Percentiles rank a stretch among this genome's conserved stretches.
Evolutionary conservation across 2,797 vertebrate species (phyloP).

Genomic region (Remorina albescens): DNA sequence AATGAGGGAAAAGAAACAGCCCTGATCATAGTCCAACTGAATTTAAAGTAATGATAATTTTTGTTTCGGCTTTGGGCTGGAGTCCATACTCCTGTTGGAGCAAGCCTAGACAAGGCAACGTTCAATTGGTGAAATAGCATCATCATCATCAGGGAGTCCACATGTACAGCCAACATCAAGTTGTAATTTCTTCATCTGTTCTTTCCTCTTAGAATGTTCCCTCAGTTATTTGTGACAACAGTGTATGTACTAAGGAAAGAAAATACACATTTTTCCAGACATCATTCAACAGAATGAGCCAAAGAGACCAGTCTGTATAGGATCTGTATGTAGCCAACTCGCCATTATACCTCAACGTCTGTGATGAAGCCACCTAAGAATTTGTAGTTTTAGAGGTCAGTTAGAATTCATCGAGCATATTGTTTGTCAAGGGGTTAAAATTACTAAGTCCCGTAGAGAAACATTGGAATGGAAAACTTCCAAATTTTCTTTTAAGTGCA

Average conservation of each 20-base stretch:
- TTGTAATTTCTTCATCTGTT: not conserved
- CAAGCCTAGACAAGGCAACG: no score
- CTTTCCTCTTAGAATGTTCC: no score
- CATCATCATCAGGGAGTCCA: no score
- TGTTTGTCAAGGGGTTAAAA: conserved; percentile 1
- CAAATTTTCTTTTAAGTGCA: not conserved
- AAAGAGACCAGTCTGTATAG: no score
- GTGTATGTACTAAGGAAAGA: no score
- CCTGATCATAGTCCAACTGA: not conserved
- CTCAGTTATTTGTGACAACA: no score
- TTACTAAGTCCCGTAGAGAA: not conserved
- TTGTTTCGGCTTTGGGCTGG: not conserved
- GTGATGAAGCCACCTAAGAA: not conserved
- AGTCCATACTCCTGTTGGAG: no score
- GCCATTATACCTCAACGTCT: not conserved
- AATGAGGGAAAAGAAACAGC: not conserved
- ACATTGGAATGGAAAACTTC: not conserved
- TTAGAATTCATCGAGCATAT: not conserved
- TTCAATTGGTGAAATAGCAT: no score
- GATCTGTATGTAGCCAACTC: not conserved
- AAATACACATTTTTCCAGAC: no score
- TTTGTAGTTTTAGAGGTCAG: not conserved
- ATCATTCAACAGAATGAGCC: no score
- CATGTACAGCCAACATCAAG: not conserved
- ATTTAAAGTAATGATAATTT: not conserved